Percentiles rank a stretch among this genome's conserved stretches.
These are phyloP conservation scores for Bombus waltoni DNA, from an alignment of 1,140 invertebrate genomes.

Conservation along the genomic window DNA sequence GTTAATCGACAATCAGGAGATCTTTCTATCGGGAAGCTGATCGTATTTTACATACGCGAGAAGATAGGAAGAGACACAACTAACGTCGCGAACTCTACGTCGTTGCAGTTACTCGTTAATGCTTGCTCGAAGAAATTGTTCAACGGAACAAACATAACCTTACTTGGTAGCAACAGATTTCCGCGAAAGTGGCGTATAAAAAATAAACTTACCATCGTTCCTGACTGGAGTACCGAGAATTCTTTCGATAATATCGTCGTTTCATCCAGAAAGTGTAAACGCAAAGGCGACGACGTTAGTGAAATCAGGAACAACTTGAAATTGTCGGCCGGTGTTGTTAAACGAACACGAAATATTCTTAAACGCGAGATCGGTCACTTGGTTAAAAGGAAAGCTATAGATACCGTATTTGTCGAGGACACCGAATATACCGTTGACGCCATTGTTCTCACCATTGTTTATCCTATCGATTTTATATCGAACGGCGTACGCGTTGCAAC, in stretches of 20 bases:
- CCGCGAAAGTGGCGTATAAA: neutral
- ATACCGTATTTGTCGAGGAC: neutral
- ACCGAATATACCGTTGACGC: neutral
- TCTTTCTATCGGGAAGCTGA: neutral
- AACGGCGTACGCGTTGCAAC: neutral
- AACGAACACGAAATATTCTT: neutral
- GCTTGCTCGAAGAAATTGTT: neutral
- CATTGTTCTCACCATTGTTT: neutral
- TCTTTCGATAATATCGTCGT: neutral
- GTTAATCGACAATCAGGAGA: neutral
- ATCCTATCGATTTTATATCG: neutral
- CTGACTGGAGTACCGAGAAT: neutral
- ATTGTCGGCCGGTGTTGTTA: slow-evolving; percentile 2
- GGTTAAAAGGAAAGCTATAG: neutral
- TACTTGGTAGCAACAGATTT: neutral
- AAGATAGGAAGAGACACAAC: neutral
- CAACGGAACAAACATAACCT: neutral
- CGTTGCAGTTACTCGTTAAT: neutral
- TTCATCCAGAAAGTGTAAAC: neutral
- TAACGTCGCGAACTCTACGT: neutral
- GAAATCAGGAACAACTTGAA: neutral
- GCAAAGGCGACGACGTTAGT: neutral
- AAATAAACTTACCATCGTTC: neutral
- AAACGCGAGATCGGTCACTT: no score
- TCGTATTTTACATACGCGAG: neutral